A percentile compares a stretch with the other conserved stretches of the same genome.
Evolutionary conservation across 2,113 vertebrate species (phyloP).

Genomic region (Hippopotamus amphibius): DNA sequence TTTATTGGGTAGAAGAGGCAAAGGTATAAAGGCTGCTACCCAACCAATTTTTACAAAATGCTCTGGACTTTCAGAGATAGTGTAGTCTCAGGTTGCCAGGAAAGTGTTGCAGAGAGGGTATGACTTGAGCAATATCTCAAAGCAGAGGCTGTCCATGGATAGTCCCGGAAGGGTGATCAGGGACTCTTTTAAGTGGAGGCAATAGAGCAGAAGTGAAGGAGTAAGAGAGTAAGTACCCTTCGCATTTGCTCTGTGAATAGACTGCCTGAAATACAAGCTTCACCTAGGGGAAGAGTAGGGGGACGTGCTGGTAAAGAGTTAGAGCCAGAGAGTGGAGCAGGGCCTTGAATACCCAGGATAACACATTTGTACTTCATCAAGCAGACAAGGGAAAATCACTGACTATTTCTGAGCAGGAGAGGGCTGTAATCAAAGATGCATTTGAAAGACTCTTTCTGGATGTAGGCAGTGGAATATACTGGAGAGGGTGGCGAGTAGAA

Average conservation of each 20-base stretch:
- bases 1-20: neutral
- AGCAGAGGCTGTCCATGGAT: neutral
- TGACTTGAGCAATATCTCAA: neutral
- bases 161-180: neutral
- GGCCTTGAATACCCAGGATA: neutral
- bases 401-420: slow-evolving; percentile 25
- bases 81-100: neutral
- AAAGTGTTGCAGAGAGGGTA: neutral
- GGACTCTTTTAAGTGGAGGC: neutral
- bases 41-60: neutral
- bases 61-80: neutral
- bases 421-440: neutral
- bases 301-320: neutral
- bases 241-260: neutral
- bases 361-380: neutral
- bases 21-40: neutral
- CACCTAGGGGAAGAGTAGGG: neutral
- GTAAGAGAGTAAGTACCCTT: neutral
- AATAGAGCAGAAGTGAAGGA: slow-evolving; percentile 29
- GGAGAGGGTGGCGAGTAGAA: neutral
- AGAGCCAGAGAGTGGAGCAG: slow-evolving; percentile 15
- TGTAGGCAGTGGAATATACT: neutral
- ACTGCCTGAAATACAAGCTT: neutral
- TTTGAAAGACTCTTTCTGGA: neutral
- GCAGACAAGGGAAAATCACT: neutral